A percentile compares a stretch with the other conserved stretches of the same genome.
Conservation (phyloP, 2,113 vertebrate genomes). For the Numida meleagris region DNA sequence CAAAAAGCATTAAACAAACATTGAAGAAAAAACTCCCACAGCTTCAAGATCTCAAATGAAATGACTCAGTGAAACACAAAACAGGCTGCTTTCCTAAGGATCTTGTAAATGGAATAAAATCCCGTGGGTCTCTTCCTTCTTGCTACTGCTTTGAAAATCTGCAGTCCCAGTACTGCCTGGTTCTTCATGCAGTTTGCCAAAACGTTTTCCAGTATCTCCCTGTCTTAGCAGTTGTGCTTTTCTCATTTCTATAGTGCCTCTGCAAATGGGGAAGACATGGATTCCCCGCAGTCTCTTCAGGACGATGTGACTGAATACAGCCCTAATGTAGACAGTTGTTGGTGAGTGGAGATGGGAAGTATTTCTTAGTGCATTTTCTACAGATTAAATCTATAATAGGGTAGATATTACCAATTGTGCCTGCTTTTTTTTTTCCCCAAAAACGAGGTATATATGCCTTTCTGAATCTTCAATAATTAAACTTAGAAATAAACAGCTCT, state of each 20-base stretch:
- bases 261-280: constrained; percentile 82
- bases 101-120: background rate
- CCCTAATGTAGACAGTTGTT: constrained; percentile 74
- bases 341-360: constrained; percentile 46
- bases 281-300: constrained; percentile 82
- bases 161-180: background rate
- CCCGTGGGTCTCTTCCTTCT: background rate
- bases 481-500: background rate
- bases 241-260: constrained; percentile 52
- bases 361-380: background rate
- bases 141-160: background rate
- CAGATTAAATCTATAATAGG: background rate
- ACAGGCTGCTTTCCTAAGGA: background rate
- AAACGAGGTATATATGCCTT: background rate
- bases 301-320: constrained; percentile 80
- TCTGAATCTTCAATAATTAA: background rate
- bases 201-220: background rate
- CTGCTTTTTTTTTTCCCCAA: background rate
- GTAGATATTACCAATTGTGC: background rate
- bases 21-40: accelerated
- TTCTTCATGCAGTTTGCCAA: background rate
- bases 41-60: background rate
- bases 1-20: background rate
- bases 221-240: background rate
- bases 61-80: background rate